Base-by-base conservation (phyloP, 2,888 invertebrate genomes). In the Protophormia terraenovae region DNA sequence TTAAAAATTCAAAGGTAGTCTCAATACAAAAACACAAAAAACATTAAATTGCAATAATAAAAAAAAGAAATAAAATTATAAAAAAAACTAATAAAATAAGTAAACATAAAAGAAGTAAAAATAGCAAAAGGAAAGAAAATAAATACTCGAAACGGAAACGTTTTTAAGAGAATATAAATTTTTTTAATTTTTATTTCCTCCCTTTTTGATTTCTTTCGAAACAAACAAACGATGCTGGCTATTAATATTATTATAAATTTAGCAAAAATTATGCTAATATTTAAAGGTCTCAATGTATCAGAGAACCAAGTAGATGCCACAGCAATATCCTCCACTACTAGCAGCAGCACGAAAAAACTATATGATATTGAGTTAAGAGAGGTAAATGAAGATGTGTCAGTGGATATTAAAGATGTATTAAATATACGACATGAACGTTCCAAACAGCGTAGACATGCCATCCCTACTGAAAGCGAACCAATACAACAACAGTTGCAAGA, bases 261-360 rank as follows among this genome's bases (percentile, higher is more conserved):
- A 58, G 78, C 82, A 75, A 82, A 38, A 75, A 64, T 82, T 55
- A 82, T 85, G 82, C 85, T 85, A 69, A 82, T 85, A 22, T 64
- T 78, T 1, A 72, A 80, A 69, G 75, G 53, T 14, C 16, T 83
- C 12, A 47, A 64, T 55, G 22, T 75, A 19, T 10, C 14, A 16
- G 3, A 22, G 10, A 73, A 6, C 27, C 24, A 45, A 7, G 29
- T n/a, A 29, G 53, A 64, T 22, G 45, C 41, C 35, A 66, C 4
- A 24, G 41, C 24, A 16, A n/a, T 19, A 8, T 14, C 7, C 27
- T 22, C 19, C 7, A 58, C 29, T 24, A 0, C n/a, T 2, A 38
- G 66, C 45, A 27, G 3, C 16, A 58, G 32, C 29, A 1, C 0
- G 7, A 12, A 8, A 7, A 60, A 38, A 24, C 19, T 50, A 19